Evolutionary conservation across 2,888 invertebrate genomes (phyloP).

Genomic region (Drosophila histrio): DNA sequence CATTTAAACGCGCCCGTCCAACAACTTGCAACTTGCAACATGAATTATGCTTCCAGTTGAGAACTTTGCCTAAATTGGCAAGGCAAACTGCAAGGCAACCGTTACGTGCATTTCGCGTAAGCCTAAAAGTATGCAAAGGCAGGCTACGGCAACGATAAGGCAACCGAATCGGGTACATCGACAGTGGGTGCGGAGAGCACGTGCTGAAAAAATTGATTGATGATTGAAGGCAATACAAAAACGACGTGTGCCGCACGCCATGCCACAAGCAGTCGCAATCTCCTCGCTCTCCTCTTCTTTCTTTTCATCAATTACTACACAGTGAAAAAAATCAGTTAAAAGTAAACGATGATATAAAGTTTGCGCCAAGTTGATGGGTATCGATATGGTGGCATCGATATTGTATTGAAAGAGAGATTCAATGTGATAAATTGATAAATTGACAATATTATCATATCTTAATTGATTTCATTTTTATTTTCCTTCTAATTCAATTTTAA

Average conservation of each 20-base stretch:
- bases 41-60: slow-evolving; percentile 69
- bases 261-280: slow-evolving; percentile 28
- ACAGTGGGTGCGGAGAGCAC: slow-evolving; percentile 42
- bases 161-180: not conserved
- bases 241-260: slow-evolving; percentile 56
- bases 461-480: no score
- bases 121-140: slow-evolving; percentile 58
- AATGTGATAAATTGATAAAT: no score
- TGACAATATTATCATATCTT: no score
- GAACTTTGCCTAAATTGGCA: slow-evolving; percentile 69
- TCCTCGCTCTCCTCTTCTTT: not conserved
- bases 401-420: no score
- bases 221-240: slow-evolving; percentile 76
- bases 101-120: slow-evolving; percentile 56
- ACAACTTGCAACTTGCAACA: slow-evolving; percentile 57
- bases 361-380: no score
- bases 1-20: slow-evolving; percentile 63
- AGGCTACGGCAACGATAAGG: not conserved
- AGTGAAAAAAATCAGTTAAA: not conserved
- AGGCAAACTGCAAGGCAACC: slow-evolving; percentile 59
- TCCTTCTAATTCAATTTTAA: no score
- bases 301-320: slow-evolving; percentile 26
- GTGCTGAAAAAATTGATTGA: slow-evolving; percentile 78
- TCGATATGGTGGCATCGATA: no score
- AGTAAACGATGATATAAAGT: not conserved